Conservation (phyloP, 2,797 vertebrate genomes). For the Anguilla anguilla region DNA sequence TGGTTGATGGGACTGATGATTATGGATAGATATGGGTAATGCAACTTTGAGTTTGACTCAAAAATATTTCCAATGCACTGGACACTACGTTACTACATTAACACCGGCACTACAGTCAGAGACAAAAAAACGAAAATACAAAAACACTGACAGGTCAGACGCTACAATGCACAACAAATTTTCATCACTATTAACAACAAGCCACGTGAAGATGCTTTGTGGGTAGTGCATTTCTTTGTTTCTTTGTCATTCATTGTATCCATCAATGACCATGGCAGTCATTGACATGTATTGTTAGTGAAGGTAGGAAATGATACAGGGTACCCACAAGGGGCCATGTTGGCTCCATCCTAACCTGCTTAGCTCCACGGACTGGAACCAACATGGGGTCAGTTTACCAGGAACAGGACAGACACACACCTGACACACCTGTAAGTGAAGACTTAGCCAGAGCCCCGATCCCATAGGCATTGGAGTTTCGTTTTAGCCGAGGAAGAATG, state of each 20-base stretch:
- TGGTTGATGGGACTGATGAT: slow-evolving; percentile 57
- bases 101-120: slow-evolving; percentile 55
- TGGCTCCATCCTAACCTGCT: slow-evolving; percentile 63
- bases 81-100: slow-evolving; percentile 54
- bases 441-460: slow-evolving; percentile 99
- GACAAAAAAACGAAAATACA: slow-evolving; percentile 30
- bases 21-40: slow-evolving; percentile 57
- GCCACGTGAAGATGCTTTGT: slow-evolving; percentile 55
- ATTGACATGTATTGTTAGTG: slow-evolving; percentile 71
- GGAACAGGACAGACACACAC: slow-evolving; percentile 76
- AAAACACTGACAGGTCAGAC: slow-evolving; percentile 52
- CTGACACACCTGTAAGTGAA: slow-evolving; percentile 98
- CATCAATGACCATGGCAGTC: slow-evolving; percentile 72
- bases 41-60: slow-evolving; percentile 14
- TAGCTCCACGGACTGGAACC: slow-evolving; percentile 59
- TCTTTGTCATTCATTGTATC: slow-evolving; percentile 51
- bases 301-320: slow-evolving; percentile 71
- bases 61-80: slow-evolving; percentile 55
- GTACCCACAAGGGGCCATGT: slow-evolving; percentile 79
- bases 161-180: slow-evolving; percentile 63
- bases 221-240: slow-evolving; percentile 51
- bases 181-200: slow-evolving; percentile 65
- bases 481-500: slow-evolving; percentile 93
- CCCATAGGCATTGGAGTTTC: slow-evolving; percentile 94
- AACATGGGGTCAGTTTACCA: slow-evolving; percentile 80